Conservation (phyloP, 2,888 invertebrate species). For the Cerceris ruficornis region DNA sequence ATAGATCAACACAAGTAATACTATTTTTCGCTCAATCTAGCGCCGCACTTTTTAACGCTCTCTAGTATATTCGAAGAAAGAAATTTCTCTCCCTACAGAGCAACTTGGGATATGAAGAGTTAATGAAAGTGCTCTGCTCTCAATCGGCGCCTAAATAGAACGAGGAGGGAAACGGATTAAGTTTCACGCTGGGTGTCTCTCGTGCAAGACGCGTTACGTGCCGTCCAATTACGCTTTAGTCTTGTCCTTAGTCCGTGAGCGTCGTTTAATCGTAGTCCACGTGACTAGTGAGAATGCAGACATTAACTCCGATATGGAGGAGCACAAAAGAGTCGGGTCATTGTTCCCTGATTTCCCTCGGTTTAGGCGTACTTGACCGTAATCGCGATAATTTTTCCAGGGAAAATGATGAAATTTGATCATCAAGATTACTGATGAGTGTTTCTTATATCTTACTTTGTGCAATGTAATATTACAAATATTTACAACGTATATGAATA, state of each 20-base stretch:
- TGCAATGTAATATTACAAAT: too few relatives aligned
- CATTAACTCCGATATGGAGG: constrained; percentile 50
- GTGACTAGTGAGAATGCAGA: constrained; percentile 58
- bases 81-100: not conserved
- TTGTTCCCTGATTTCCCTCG: constrained; percentile 31
- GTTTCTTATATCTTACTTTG: too few relatives aligned
- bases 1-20: too few relatives aligned
- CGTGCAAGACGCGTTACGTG: constrained; percentile 40
- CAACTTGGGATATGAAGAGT: constrained; percentile 36
- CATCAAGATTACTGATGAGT: not conserved
- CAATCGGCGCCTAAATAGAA: constrained; percentile 22
- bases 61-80: not conserved
- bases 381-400: not conserved
- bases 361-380: not conserved
- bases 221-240: constrained; percentile 56
- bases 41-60: too few relatives aligned
- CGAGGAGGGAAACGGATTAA: constrained; percentile 49
- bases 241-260: constrained; percentile 46
- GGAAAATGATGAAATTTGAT: not conserved
- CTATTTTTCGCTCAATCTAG: too few relatives aligned
- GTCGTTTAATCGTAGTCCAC: constrained; percentile 61
- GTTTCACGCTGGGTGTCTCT: constrained; percentile 43
- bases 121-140: constrained; percentile 29
- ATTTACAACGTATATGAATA: too few relatives aligned
- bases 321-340: constrained; percentile 41